Evolutionary conservation across 1,140 invertebrate species (phyloP), one percentile per base, ranked within the genome.

Genomic region (Berghia stephanieae): DNA sequence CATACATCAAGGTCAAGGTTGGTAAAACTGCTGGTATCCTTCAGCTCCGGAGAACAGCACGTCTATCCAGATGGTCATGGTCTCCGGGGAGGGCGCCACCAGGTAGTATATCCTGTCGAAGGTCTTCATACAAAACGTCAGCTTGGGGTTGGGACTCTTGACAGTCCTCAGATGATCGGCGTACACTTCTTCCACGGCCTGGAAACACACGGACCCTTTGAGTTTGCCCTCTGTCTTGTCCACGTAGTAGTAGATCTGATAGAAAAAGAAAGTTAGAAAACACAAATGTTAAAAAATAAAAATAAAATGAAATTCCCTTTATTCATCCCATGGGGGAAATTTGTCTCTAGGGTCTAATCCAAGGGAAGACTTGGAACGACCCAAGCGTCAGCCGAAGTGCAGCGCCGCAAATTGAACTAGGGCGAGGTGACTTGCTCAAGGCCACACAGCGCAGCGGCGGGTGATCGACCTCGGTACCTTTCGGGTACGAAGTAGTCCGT

Each of bases 111-210:
- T 92, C 66, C 96, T 92, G 77, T 96, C 95, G 79, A 93, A 93
- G 0, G 97, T 98, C 90, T 98, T 98, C n/a, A 99, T 95, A 85
- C 97, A 96, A 86, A 99, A 98, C 0, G 97, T 98, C 68, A 96
- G 91, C 78, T 95, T 94, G 13, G 95, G 95, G 81, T 94, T 95
- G 5, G 96, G 95, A 76, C 95, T 97, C 89, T 96, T 96, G 0
- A 96, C 87, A 40, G 90, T 97, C 94, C 86, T 75, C 80, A 96
- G 93, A 89, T 98, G 96, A 88, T 98, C 97, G 78, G 98, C 93
- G 88, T 98, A 99, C 38, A 99, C 97, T 90, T 98, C 96, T 90
- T 97, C 95, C 80, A 99, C 98, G 16, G 96, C 94, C 95, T 98
- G 95, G 90, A 98, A 98, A 89, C 97, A 97, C 74, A 96, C 95